These are phyloP conservation scores for Rhodeus uyekii DNA, from an alignment of 2,797 vertebrate genomes.

Conservation along the genomic window DNA sequence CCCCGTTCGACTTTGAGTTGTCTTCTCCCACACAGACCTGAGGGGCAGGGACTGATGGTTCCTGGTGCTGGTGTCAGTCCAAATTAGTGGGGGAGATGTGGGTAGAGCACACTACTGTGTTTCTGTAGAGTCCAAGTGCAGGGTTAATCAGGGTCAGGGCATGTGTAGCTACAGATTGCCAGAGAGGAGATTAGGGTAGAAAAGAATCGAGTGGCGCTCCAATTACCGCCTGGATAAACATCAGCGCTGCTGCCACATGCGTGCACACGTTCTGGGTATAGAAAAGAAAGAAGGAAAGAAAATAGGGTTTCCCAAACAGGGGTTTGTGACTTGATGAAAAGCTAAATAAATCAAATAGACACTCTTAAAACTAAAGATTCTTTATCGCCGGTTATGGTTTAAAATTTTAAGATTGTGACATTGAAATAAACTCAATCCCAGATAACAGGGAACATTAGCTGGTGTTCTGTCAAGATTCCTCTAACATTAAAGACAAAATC, in stretches of 20 bases:
- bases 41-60: slow-evolving; percentile 33
- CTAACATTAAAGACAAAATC: not conserved
- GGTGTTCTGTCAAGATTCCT: not conserved
- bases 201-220: slow-evolving; percentile 67
- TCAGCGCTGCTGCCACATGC: slow-evolving; percentile 55
- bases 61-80: slow-evolving; percentile 38
- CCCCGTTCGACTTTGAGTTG: slow-evolving; percentile 62
- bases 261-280: slow-evolving; percentile 35
- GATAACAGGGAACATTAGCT: not conserved
- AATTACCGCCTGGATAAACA: slow-evolving; percentile 72
- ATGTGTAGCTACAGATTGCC: slow-evolving; percentile 66
- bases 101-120: slow-evolving; percentile 52
- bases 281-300: not conserved
- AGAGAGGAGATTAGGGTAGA: slow-evolving; percentile 71
- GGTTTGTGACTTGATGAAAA: not conserved
- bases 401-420: not conserved
- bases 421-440: not conserved
- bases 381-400: not conserved
- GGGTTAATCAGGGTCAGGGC: slow-evolving; percentile 75
- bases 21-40: slow-evolving; percentile 48
- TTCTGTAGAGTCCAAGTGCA: slow-evolving; percentile 55
- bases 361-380: not conserved
- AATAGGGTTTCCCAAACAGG: not conserved
- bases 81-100: slow-evolving; percentile 51
- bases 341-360: not conserved